phyloP scores from a whole-genome alignment of 2,797 vertebrate genomes.

The Halcyon chelicuti region DNA sequence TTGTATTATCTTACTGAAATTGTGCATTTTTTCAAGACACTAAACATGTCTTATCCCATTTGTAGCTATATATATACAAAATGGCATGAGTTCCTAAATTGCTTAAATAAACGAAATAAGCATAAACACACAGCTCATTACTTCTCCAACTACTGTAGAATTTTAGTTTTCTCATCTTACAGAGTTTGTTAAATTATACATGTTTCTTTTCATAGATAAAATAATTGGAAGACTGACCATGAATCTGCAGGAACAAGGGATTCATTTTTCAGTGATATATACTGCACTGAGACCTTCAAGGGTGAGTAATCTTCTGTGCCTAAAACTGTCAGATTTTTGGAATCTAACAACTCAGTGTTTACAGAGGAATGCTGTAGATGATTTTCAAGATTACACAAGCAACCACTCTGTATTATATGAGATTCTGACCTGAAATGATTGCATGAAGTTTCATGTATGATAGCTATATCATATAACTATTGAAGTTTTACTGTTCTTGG shows the following conservation, averaged over 20 bases:
- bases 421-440: neutral
- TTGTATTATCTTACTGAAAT: neutral
- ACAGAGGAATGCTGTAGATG: neutral
- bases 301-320: conserved; percentile 47
- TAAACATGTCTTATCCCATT: neutral
- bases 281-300: conserved; percentile 58
- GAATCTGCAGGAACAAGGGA: conserved; percentile 53
- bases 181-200: conserved; percentile 13
- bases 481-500: neutral
- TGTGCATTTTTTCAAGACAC: neutral
- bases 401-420: neutral
- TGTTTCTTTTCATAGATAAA: conserved; percentile 69
- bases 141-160: neutral
- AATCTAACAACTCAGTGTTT: conserved; percentile 4
- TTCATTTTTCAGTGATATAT: conserved; percentile 68
- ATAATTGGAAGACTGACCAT: conserved; percentile 62
- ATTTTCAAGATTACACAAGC: conserved; percentile 19
- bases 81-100: neutral
- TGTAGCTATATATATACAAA: neutral
- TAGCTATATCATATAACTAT: neutral
- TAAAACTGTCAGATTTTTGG: conserved; percentile 15
- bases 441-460: neutral
- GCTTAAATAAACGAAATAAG: neutral
- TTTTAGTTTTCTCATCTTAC: neutral
- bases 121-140: neutral